Evolutionary conservation across 2,888 invertebrate species (phyloP).

Genomic region (Willowsia nigromaculata): DNA sequence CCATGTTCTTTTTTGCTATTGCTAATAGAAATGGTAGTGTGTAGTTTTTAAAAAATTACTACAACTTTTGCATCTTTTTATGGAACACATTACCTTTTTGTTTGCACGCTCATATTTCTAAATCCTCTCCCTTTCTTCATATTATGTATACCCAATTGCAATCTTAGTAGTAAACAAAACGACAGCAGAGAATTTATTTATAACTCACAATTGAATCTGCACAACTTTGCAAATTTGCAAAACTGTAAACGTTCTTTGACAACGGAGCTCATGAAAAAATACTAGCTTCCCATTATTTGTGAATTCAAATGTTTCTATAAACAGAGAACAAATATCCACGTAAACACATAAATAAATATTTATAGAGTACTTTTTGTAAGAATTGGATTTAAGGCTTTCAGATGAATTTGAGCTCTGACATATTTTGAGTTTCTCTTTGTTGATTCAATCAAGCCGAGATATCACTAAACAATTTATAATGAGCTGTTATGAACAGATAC

Average conservation of each 20-base stretch:
- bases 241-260: no score
- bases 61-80: background rate
- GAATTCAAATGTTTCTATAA: no score
- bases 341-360: no score
- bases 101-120: background rate
- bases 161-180: background rate
- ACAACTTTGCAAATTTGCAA: no score
- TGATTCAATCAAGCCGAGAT: background rate
- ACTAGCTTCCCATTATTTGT: no score
- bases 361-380: no score
- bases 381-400: no score
- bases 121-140: background rate
- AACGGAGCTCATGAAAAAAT: no score
- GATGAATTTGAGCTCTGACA: background rate
- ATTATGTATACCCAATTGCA: background rate
- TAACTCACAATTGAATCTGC: no score
- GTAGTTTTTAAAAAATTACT: background rate
- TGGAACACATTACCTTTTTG: background rate
- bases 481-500: background rate
- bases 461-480: background rate
- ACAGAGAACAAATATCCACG: no score
- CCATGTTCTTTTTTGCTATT: slow-evolving; percentile 3
- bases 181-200: no score
- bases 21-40: background rate
- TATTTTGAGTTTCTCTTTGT: background rate